A percentile compares a stretch with the other conserved stretches of the same genome.
These are phyloP conservation scores for Scaptomyza flava DNA, from an alignment of 2,888 invertebrate species.

Conservation along the genomic window DNA sequence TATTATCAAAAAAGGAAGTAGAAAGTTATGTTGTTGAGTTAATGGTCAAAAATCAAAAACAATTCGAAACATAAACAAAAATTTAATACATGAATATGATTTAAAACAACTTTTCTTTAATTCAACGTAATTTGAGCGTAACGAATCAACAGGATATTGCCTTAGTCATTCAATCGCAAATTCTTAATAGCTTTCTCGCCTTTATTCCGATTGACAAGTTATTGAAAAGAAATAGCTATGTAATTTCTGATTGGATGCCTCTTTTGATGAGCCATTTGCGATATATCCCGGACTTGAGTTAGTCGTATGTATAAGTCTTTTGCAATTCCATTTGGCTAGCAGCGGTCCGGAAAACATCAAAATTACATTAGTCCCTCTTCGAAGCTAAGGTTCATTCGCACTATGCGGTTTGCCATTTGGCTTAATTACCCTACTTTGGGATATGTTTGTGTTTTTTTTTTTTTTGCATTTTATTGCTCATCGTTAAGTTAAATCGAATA, in stretches of 20 bases:
- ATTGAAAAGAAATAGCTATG: constrained; percentile 22
- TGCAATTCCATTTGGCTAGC: constrained; percentile 37
- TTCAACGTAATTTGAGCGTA: too few relatives aligned
- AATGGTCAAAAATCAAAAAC: too few relatives aligned
- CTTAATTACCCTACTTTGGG: constrained; percentile 51
- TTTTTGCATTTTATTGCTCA: constrained; percentile 22
- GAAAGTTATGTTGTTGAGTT: too few relatives aligned
- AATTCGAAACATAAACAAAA: too few relatives aligned
- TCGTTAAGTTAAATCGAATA: constrained; percentile 68
- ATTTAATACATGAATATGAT: too few relatives aligned
- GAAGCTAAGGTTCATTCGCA: not conserved
- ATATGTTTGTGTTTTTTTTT: not conserved
- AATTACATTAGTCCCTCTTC: constrained; percentile 56
- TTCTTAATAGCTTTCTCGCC: not conserved
- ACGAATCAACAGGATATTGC: constrained; percentile 4
- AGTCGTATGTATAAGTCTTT: not conserved
- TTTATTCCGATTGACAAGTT: constrained; percentile 41
- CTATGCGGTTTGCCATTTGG: constrained; percentile 21
- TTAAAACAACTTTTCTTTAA: too few relatives aligned
- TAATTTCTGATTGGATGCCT: constrained; percentile 54
- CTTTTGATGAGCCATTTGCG: constrained; percentile 44
- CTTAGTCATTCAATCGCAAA: not conserved
- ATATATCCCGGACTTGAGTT: constrained; percentile 7
- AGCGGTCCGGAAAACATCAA: constrained; percentile 45
- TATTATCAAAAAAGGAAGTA: not conserved